phyloP scores from a whole-genome alignment of 2,797 vertebrate species.

The Nasua narica region DNA sequence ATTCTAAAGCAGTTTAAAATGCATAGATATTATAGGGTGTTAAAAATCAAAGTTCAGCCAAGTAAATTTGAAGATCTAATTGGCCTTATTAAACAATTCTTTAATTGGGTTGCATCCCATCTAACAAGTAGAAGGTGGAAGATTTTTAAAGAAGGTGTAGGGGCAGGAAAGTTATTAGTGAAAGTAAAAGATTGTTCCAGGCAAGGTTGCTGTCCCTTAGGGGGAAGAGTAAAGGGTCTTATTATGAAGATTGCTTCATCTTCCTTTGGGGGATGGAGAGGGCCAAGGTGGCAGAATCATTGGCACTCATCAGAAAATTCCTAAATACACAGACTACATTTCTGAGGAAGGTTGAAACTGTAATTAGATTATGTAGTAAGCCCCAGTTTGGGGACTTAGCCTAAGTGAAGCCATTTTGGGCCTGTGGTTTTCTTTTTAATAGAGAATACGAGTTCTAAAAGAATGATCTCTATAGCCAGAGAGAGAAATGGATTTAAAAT shows the following conservation, averaged over 20 bases:
- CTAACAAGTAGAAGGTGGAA: neutral
- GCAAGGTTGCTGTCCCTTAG: neutral
- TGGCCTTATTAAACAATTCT: neutral
- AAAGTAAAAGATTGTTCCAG: neutral
- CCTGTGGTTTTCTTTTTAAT: neutral
- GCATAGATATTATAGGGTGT: neutral
- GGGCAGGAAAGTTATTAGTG: neutral
- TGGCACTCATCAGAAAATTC: neutral
- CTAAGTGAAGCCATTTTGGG: neutral
- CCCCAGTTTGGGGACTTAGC: neutral
- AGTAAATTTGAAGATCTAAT: neutral
- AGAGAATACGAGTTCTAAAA: neutral
- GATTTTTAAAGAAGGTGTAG: neutral
- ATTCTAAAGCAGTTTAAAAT: neutral
- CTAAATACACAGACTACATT: neutral
- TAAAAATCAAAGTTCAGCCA: neutral
- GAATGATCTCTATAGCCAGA: neutral
- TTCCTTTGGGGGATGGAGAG: neutral
- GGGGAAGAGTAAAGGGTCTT: neutral
- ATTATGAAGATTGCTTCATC: neutral
- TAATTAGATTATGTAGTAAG: neutral
- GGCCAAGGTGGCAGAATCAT: neutral
- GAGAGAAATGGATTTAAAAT: conserved; percentile 15
- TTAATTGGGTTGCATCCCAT: neutral
- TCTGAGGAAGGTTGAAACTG: neutral